phyloP scores from a whole-genome alignment of 2,888 invertebrate genomes.

The Ornithoptera alexandrae region DNA sequence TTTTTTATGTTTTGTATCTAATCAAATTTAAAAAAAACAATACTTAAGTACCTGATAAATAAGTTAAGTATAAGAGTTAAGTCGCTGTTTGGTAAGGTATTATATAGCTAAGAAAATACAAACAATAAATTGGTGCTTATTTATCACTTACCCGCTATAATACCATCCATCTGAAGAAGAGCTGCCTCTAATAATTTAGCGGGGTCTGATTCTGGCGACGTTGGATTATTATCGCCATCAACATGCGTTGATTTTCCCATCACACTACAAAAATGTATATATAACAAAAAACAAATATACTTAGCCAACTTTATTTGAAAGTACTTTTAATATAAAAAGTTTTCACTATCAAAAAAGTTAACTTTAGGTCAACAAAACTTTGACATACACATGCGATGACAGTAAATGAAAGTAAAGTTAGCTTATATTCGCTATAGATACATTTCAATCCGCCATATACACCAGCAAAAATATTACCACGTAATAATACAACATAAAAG shows the following conservation, averaged over 20 bases:
- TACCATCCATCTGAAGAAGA: constrained; percentile 93
- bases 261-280: constrained; percentile 43
- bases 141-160: constrained; percentile 85
- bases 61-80: constrained; percentile 46
- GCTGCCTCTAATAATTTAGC: constrained; percentile 92
- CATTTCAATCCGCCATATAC: constrained; percentile 20
- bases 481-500: not conserved
- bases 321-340: not conserved
- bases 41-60: constrained; percentile 39
- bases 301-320: not conserved
- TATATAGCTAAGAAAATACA: not conserved
- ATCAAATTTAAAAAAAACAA: no score
- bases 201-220: constrained; percentile 87
- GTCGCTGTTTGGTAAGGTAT: constrained; percentile 8
- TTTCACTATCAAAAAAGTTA: constrained; percentile 50
- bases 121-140: constrained; percentile 15
- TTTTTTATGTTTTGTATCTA: no score
- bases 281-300: not conserved
- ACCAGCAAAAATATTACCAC: not conserved
- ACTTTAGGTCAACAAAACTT: constrained; percentile 67
- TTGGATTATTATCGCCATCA: constrained; percentile 75
- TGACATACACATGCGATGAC: constrained; percentile 36
- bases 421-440: constrained; percentile 14
- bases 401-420: constrained; percentile 25
- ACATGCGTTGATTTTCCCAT: constrained; percentile 73